Percentiles rank a stretch among this genome's conserved stretches.
phyloP scores from a whole-genome alignment of 1,140 invertebrate genomes.

The Caerostris extrusa region DNA sequence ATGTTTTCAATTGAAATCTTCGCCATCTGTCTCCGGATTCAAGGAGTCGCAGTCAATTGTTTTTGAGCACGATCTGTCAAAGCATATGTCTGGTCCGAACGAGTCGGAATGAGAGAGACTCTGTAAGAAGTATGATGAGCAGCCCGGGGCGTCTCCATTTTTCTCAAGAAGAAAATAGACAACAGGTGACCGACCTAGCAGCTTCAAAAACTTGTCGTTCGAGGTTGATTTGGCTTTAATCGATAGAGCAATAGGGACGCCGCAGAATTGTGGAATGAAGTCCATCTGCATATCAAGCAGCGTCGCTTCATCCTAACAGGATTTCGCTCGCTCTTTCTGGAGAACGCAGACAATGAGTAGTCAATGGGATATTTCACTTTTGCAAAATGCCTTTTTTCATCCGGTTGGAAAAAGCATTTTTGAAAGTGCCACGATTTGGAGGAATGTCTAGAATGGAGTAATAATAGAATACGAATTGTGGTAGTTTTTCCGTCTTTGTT shows the following conservation, averaged over 20 bases:
- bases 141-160: conserved; percentile 47
- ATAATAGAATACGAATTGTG: neutral
- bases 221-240: conserved; percentile 73
- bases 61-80: conserved; percentile 38
- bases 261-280: conserved; percentile 69
- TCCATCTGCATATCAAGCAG: conserved; percentile 74
- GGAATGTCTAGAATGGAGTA: neutral
- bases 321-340: conserved; percentile 40
- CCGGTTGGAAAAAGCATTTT: neutral
- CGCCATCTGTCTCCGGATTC: conserved; percentile 5
- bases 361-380: conserved; percentile 12
- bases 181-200: conserved; percentile 72
- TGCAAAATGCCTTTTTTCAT: conserved; percentile 12
- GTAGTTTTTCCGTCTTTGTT: neutral
- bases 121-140: conserved; percentile 39
- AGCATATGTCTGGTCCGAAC: conserved; percentile 27
- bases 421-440: neutral
- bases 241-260: conserved; percentile 66
- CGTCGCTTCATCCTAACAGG: conserved; percentile 66
- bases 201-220: conserved; percentile 75
- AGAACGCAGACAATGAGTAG: conserved; percentile 15
- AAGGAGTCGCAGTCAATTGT: conserved; percentile 37
- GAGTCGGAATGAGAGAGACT: conserved; percentile 39
- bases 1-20: neutral
- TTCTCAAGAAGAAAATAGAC: conserved; percentile 61